These are phyloP conservation scores for Hylaea fasciaria DNA, from an alignment of 2,888 invertebrate species.

Conservation along the genomic window DNA sequence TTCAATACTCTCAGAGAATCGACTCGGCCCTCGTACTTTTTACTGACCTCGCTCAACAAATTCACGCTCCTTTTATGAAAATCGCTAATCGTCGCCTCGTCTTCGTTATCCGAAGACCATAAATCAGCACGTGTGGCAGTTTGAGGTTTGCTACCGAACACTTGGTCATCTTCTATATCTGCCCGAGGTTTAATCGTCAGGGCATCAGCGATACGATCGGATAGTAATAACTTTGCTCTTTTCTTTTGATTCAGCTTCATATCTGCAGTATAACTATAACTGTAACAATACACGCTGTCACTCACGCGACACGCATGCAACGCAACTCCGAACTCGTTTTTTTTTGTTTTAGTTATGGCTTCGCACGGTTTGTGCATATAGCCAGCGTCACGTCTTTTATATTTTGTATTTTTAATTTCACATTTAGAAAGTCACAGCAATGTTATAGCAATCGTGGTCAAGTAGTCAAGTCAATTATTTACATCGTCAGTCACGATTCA, in stretches of 20 bases:
- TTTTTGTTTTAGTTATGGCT: no score
- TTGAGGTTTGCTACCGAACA: conserved; percentile 86
- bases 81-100: conserved; percentile 83
- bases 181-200: conserved; percentile 85
- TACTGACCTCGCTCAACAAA: conserved; percentile 88
- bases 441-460: no score
- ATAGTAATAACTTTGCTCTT: conserved; percentile 69
- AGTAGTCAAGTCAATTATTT: no score
- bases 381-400: no score
- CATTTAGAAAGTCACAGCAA: no score
- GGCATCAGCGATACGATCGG: conserved; percentile 88
- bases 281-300: not conserved
- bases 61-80: conserved; percentile 88
- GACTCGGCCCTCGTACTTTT: conserved; percentile 90
- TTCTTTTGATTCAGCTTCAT: conserved; percentile 74
- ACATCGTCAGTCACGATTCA: no score
- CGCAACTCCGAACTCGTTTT: no score
- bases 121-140: conserved; percentile 80
- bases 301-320: no score
- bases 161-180: conserved; percentile 88
- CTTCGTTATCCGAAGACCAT: conserved; percentile 79
- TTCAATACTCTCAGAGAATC: conserved; percentile 84
- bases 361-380: no score
- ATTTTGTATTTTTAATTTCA: no score
- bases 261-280: conserved; percentile 39